These are phyloP conservation scores for Ctena decussata DNA, from an alignment of 2,888 invertebrate genomes.

Conservation along the genomic window DNA sequence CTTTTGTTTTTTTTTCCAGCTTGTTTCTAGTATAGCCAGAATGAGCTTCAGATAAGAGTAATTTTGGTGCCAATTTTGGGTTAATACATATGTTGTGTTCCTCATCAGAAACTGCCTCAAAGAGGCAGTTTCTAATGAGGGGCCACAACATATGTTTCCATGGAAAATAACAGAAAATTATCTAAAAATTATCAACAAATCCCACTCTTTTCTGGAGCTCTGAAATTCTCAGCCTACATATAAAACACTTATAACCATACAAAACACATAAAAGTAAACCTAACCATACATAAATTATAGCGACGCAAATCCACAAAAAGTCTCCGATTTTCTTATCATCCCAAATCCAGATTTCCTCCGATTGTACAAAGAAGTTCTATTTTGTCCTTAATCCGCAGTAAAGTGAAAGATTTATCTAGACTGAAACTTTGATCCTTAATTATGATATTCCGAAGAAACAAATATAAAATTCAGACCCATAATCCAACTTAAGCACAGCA, in stretches of 20 bases:
- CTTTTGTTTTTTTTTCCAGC: no score
- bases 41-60: no score
- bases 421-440: constrained; percentile 65
- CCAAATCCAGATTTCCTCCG: constrained; percentile 4
- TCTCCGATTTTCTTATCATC: not conserved
- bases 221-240: not conserved
- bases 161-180: no score
- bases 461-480: constrained; percentile 64
- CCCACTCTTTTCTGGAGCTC: no score
- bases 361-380: constrained; percentile 40
- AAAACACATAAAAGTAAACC: not conserved
- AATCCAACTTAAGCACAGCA: constrained; percentile 66
- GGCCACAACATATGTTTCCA: no score
- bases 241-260: not conserved
- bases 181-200: no score
- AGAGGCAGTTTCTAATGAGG: no score
- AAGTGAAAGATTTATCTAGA: constrained; percentile 64
- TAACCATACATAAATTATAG: not conserved
- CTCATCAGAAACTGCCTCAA: no score
- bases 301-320: not conserved
- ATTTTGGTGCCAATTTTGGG: no score
- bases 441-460: constrained; percentile 70
- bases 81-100: no score
- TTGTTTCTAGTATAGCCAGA: no score
- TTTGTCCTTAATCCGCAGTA: constrained; percentile 63